Evolutionary conservation across 2,888 invertebrate genomes (phyloP), one percentile per base, ranked within the genome.

Genomic region (Xestia xanthographa): DNA sequence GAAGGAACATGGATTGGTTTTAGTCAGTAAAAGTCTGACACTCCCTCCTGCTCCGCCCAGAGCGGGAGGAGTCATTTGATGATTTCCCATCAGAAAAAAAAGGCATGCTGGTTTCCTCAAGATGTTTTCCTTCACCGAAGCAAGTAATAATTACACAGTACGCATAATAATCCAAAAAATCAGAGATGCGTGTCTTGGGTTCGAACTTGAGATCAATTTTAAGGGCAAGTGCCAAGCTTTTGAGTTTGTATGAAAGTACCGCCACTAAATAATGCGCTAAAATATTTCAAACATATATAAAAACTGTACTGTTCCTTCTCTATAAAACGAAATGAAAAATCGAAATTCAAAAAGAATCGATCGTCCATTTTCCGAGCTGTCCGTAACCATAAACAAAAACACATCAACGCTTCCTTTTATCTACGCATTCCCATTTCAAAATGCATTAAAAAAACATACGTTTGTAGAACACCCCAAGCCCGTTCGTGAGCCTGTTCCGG

Each of bases 401-500:
- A 77, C 83, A 83, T 84, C 84, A 84, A 77, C 77, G 75, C 66
- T 87, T 80, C 85, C 73, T 80, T 86, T 82, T 77, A 84, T 82
- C 75, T 69, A 73, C 69, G 84, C 82, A 83, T 85, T 79, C 72
- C 60, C 50, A 79, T 83, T 86, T 77, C 62, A 75, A 84, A 80
- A 79, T 87, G 85, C 83, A 84, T 85, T 82, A 86, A 87, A 87
- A 87, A 84, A 82, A 80, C 77, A 72, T 77, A 83, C 80, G 80
- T 77, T 77, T 75, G 77, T 75, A 72, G 75, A 77, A 72, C 75
- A 67, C 72, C 68, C 72, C 73, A 8, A 72, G 86, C 89, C 90
- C 90, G 88, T 85, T 87, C 88, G 86, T 90, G 72, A 91, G 92
- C 93, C 92, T 91, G 91, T 92, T 88, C 95, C 96, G 96, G 96